Conservation (phyloP, 2,113 vertebrate species). For the Bujurquina vittata region DNA sequence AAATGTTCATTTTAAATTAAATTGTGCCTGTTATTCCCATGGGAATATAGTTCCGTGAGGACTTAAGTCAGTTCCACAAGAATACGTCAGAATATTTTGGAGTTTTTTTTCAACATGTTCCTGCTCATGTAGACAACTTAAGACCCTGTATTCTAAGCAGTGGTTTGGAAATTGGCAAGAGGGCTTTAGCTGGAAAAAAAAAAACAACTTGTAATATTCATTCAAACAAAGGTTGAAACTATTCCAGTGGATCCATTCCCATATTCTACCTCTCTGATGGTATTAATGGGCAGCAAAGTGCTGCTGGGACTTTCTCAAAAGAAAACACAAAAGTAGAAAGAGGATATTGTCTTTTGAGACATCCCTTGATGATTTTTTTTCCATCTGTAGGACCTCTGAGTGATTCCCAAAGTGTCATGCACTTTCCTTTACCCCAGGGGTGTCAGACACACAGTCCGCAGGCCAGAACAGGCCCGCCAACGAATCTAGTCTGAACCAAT, state of each 20-base stretch:
- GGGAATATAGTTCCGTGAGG: conserved; percentile 61
- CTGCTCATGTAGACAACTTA: not conserved
- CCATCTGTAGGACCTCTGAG: not conserved
- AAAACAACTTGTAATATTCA: not conserved
- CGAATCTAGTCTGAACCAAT: not conserved
- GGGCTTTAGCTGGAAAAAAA: conserved; percentile 9
- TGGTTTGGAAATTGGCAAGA: conserved; percentile 24
- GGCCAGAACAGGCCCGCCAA: not conserved
- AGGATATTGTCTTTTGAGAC: not conserved
- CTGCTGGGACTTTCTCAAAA: not conserved
- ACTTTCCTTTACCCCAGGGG: not conserved
- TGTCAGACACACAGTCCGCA: not conserved
- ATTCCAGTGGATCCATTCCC: not conserved
- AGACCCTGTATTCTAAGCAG: conserved; percentile 3
- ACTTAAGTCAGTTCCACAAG: conserved; percentile 8
- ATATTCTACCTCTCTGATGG: conserved; percentile 9
- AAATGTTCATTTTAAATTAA: conserved; percentile 28
- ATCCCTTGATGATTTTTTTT: not conserved
- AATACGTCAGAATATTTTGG: not conserved
- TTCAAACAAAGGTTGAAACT: conserved; percentile 29
- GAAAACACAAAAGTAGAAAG: not conserved
- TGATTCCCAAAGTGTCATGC: not conserved
- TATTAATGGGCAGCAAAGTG: not conserved
- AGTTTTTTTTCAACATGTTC: not conserved
- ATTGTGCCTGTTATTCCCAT: conserved; percentile 70